Base-by-base conservation (phyloP, 2,113 vertebrate genomes). In the Urocitellus parryii region DNA sequence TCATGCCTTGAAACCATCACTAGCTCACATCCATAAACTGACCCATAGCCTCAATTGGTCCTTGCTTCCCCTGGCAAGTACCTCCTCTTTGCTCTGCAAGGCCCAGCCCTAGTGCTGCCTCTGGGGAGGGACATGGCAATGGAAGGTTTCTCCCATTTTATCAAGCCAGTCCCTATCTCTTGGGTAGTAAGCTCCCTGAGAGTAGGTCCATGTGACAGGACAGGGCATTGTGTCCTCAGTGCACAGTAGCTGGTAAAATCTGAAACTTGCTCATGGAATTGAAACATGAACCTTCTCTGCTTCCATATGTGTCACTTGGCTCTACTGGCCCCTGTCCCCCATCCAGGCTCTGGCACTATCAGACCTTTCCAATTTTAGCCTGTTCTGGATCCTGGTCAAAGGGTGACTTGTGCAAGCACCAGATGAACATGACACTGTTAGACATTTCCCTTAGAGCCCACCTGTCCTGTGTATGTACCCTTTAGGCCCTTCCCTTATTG, bases 21-120 rank as follows among this genome's bases (percentile, higher is more conserved):
- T 76, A 73, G 90, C 77, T 95, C 13, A 93, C 79, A 83, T 74
- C 58, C 29, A n/a, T 37, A 80, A 85, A 81, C 20, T 83, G 89
- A 88, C 81, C 51, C 61, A 73, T 14, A 32, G 34, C 37, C 53
- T 45, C 34, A 90, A 87, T 51, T 48, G 13, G 80, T 53, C 42
- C 93, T 90, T 22, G 17, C 13, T 61, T 70, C 17, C 53, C 78
- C 65, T 61, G 48, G 68, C 56, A 90, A 76, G 80, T 70, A 70
- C 39, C 29, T 80, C 25, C 70, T 88, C n/a, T 37, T 51, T 0
- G 2, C 14, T 51, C 48, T 58, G 74, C 9, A 17, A 53, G 51
- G 39, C 27, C 18, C 63, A 86, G 70, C 48, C 58, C 29, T 42
- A 24, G 37, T 6, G 61, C n/a, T 45, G 22, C 34, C 9, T 18